Percentiles rank a stretch among this genome's conserved stretches.
Conservation (phyloP, 23 tunicate species). For the Phallusia fumigata region DNA sequence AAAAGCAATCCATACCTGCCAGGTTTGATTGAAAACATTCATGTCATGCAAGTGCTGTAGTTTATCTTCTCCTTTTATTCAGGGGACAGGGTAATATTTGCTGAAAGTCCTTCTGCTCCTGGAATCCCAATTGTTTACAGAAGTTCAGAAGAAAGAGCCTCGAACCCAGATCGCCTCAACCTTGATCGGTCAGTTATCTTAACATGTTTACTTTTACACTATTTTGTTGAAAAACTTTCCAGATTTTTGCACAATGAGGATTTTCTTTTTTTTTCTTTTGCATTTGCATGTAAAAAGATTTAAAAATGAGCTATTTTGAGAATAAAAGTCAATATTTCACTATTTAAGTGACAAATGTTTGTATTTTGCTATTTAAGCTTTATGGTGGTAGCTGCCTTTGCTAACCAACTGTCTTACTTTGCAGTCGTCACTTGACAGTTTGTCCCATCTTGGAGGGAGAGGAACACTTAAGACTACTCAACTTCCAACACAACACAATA, state of each 20-base stretch:
- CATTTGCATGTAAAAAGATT: no score
- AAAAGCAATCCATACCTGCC: not conserved
- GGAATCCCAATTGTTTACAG: conserved; percentile 93
- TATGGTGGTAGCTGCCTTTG: not conserved
- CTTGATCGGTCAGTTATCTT: conserved; percentile 59
- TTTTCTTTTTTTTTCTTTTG: no score
- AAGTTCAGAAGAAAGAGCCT: conserved; percentile 75
- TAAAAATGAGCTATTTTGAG: no score
- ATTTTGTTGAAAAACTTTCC: no score
- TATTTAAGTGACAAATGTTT: no score
- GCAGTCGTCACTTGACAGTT: conserved; percentile 69
- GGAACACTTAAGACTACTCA: conserved; percentile 86
- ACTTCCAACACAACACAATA: conserved; percentile 95
- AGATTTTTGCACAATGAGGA: no score
- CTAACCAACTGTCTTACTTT: not conserved
- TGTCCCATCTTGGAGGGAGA: conserved; percentile 95
- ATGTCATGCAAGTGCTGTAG: not conserved
- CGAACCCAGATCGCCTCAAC: conserved; percentile 91
- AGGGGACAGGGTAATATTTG: conserved; percentile 88
- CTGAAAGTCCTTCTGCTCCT: conserved; percentile 87
- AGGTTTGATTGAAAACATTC: not conserved
- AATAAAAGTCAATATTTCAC: no score
- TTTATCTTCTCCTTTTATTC: not conserved
- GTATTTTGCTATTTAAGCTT: no score
- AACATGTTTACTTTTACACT: not conserved